Conservation (phyloP, 2,888 invertebrate genomes). For the Drosophila barbarae region DNA sequence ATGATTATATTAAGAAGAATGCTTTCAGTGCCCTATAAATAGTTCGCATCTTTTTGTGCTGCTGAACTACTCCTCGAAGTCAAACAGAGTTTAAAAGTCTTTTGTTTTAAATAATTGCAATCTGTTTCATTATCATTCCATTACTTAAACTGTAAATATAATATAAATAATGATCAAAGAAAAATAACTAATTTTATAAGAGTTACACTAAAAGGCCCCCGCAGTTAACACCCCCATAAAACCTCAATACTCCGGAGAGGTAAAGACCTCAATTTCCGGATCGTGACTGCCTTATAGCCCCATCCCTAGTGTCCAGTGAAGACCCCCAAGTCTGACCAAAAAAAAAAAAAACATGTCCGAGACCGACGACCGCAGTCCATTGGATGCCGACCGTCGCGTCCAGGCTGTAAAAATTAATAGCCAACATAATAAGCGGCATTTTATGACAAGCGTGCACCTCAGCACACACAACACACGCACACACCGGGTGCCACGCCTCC, state of each 20-base stretch:
- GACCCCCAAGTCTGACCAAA: slow-evolving; percentile 23
- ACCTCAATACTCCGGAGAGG: background rate
- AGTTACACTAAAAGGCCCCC: background rate
- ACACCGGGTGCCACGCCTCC: slow-evolving; percentile 23
- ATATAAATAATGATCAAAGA: background rate
- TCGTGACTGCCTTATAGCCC: background rate
- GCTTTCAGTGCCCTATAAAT: background rate
- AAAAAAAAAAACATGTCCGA: slow-evolving; percentile 2
- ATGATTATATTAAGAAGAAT: no score
- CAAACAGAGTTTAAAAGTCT: background rate
- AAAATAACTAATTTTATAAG: background rate
- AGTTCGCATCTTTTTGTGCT: background rate
- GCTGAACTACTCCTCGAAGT: background rate
- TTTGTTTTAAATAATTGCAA: background rate
- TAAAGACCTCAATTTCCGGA: background rate
- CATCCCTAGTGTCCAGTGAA: slow-evolving; percentile 19
- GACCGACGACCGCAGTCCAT: slow-evolving; percentile 26
- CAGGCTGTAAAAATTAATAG: slow-evolving; percentile 76
- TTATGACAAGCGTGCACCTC: slow-evolving; percentile 74
- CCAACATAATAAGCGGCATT: slow-evolving; percentile 76
- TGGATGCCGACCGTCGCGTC: slow-evolving; percentile 47
- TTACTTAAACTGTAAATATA: background rate
- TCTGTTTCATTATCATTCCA: background rate
- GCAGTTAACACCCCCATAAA: slow-evolving; percentile 12
- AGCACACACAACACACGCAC: slow-evolving; percentile 48